Conservation (phyloP, 1,140 invertebrate genomes). For the Geopemphigus sp. region DNA sequence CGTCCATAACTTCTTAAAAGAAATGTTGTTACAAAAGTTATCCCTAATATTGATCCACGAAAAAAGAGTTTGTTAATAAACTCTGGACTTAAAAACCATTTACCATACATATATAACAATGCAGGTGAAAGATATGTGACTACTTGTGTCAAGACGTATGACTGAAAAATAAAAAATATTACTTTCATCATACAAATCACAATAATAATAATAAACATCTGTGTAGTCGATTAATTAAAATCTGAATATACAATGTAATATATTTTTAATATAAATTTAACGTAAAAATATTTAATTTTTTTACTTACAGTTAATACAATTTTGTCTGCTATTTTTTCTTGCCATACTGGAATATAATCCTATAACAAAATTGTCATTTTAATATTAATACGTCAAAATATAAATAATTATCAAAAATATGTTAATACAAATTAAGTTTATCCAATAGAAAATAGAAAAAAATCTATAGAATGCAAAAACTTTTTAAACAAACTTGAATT, state of each 20-base stretch:
- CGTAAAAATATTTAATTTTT: not conserved
- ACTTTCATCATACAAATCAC: no score
- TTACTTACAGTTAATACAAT: conserved; percentile 5
- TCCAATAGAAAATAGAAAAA: no score
- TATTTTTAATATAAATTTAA: not conserved
- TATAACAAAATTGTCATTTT: conserved; percentile 42
- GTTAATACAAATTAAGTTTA: no score
- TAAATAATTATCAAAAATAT: no score
- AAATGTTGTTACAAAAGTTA: conserved; percentile 66
- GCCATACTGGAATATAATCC: conserved; percentile 49
- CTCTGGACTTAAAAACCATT: conserved; percentile 66
- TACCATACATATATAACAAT: conserved; percentile 69
- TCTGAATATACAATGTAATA: no score
- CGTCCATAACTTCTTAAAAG: conserved; percentile 71
- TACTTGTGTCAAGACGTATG: conserved; percentile 68
- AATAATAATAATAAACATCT: no score
- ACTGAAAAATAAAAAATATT: conserved; percentile 55
- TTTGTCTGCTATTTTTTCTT: conserved; percentile 42
- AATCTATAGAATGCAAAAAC: no score
- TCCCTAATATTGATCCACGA: conserved; percentile 63
- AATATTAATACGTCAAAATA: no score
- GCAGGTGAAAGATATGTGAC: conserved; percentile 75
- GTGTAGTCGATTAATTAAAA: no score
- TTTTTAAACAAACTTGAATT: no score
- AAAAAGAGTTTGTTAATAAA: conserved; percentile 63